Percentiles rank a stretch among this genome's conserved stretches.
Conservation (phyloP, 2,113 vertebrate genomes). For the Chamaea fasciata region DNA sequence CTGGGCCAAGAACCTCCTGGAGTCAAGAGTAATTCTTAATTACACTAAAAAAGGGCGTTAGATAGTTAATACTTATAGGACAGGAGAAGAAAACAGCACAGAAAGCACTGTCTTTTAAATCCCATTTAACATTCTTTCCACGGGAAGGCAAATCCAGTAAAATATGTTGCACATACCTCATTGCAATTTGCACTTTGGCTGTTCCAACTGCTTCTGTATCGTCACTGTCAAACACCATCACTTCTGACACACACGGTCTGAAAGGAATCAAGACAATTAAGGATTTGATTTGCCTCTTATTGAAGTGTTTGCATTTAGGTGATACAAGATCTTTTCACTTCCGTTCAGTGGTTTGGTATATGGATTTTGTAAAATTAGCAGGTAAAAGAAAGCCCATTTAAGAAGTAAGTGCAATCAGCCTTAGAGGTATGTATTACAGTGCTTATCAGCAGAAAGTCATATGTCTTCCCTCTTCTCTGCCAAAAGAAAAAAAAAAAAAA, state of each 20-base stretch:
- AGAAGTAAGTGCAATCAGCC: constrained; percentile 8
- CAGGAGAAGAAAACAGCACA: not conserved
- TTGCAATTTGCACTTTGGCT: constrained; percentile 86
- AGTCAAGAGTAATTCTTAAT: not conserved
- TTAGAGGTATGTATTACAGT: constrained; percentile 11
- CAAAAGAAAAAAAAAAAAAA: constrained; percentile 11
- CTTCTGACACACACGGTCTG: constrained; percentile 63
- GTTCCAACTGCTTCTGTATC: constrained; percentile 74
- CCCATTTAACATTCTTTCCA: not conserved
- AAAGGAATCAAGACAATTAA: constrained; percentile 32
- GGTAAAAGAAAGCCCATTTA: constrained; percentile 26
- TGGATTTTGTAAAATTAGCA: constrained; percentile 9
- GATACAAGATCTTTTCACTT: not conserved
- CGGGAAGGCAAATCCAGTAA: not conserved
- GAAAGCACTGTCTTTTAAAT: not conserved
- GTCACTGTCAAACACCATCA: constrained; percentile 68
- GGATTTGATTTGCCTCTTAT: not conserved
- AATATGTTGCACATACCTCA: constrained; percentile 71
- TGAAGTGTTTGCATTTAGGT: not conserved
- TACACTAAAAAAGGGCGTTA: not conserved
- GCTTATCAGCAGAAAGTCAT: constrained; percentile 59
- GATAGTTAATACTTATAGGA: not conserved
- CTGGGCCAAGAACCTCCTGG: not conserved
- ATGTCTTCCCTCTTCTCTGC: constrained; percentile 16
- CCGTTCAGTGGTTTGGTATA: not conserved